Evolutionary conservation across 1,140 invertebrate genomes (phyloP).

Genomic region (Calosoma granatense): DNA sequence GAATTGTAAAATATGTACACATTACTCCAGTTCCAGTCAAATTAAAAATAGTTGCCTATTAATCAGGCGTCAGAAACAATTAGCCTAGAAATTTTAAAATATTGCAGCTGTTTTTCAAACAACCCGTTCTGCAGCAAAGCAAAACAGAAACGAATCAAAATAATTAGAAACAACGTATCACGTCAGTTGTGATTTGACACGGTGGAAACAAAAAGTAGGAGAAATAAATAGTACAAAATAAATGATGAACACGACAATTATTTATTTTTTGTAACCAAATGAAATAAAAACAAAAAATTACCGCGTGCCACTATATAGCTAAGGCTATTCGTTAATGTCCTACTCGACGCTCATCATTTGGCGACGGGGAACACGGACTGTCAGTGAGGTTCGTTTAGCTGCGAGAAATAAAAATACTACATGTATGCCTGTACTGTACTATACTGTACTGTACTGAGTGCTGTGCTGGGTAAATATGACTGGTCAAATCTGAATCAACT

Average conservation of each 20-base stretch:
- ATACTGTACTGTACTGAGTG: no score
- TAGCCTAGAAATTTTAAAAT: neutral
- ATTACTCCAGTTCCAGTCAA: no score
- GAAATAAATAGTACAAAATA: neutral
- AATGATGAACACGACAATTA: neutral
- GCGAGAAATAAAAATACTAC: neutral
- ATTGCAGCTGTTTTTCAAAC: neutral
- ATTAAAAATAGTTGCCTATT: neutral
- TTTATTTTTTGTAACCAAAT: neutral
- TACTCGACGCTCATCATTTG: neutral
- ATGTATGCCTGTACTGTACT: no score
- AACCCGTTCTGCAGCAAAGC: constrained; percentile 2
- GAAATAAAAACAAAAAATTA: neutral
- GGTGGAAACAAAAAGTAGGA: neutral
- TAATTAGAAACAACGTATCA: neutral
- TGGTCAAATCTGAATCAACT: no score
- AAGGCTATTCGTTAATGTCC: neutral
- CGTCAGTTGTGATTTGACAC: neutral
- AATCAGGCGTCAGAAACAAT: neutral
- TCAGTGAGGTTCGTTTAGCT: neutral
- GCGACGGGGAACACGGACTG: neutral
- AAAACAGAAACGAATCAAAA: neutral
- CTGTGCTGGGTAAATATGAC: no score
- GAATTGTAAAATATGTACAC: no score
- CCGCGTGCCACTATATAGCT: neutral